Conservation (phyloP, 2,888 invertebrate genomes). For the Synergus laeviventris region DNA sequence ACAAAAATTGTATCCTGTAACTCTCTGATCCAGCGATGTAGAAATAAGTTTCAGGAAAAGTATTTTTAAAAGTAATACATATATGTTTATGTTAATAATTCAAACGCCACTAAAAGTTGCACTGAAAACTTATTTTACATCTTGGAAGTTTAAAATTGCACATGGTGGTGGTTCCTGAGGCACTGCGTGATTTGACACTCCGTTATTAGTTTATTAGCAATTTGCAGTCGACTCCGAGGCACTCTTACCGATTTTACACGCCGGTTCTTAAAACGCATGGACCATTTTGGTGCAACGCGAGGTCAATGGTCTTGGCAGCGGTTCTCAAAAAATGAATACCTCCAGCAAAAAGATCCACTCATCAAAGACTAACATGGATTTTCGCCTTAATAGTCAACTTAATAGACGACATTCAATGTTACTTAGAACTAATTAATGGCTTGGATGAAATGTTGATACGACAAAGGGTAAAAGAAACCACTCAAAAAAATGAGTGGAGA, state of each 20-base stretch:
- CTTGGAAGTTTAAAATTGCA: not conserved
- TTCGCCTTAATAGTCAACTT: too few species aligned
- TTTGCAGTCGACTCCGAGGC: constrained; percentile 41
- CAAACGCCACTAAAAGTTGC: too few species aligned
- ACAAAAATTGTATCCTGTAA: not conserved
- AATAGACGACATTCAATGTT: too few species aligned
- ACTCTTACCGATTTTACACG: constrained; percentile 43
- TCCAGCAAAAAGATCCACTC: not conserved
- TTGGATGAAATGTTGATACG: not conserved
- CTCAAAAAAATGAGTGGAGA: not conserved
- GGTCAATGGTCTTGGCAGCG: constrained; percentile 30
- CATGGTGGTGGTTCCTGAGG: not conserved
- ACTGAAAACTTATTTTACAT: not conserved
- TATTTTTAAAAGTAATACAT: too few species aligned
- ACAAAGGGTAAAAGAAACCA: not conserved
- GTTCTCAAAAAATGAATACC: constrained; percentile 38
- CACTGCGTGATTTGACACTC: constrained; percentile 41
- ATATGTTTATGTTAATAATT: too few species aligned
- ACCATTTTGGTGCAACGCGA: constrained; percentile 31
- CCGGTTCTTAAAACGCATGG: constrained; percentile 22
- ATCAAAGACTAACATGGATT: too few species aligned
- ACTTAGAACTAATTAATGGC: not conserved
- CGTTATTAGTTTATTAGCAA: constrained; percentile 44
- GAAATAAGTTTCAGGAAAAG: too few species aligned
- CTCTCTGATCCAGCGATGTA: not conserved